These are phyloP conservation scores for Leptonema lineaticorne DNA, from an alignment of 1,140 invertebrate genomes.

Conservation along the genomic window DNA sequence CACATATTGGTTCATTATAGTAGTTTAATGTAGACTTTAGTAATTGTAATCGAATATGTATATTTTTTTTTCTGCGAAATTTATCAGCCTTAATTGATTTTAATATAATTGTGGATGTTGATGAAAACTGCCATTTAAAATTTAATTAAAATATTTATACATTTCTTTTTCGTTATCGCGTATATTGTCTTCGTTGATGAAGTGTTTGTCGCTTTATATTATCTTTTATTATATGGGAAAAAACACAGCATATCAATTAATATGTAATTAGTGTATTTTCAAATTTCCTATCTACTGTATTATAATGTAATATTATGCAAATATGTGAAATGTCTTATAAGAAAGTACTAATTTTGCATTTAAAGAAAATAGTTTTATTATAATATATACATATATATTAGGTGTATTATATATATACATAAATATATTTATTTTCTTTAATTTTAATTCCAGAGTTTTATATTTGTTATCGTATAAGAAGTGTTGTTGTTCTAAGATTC, in stretches of 20 bases:
- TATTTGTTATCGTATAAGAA: not conserved
- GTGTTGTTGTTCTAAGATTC: not conserved
- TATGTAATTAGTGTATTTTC: not conserved
- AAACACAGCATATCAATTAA: not conserved
- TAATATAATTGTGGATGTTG: too few species aligned
- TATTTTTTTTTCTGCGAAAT: too few species aligned
- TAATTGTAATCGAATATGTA: too few species aligned
- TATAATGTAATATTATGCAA: too few species aligned
- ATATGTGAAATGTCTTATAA: not conserved
- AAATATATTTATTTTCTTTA: not conserved
- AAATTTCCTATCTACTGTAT: not conserved
- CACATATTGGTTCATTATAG: too few species aligned
- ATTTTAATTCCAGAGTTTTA: slow-evolving; percentile 2
- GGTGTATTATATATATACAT: not conserved
- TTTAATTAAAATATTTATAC: too few species aligned
- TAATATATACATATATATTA: not conserved
- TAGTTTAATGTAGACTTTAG: too few species aligned
- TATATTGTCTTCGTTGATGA: too few species aligned
- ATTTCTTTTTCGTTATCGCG: too few species aligned
- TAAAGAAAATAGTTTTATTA: not conserved
- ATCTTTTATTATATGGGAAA: not conserved
- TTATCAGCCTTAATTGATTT: too few species aligned
- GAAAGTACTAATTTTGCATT: not conserved
- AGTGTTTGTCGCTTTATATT: not conserved
- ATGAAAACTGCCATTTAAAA: too few species aligned